phyloP scores from a whole-genome alignment of 2,113 vertebrate genomes.

The Myiozetetes cayanensis region DNA sequence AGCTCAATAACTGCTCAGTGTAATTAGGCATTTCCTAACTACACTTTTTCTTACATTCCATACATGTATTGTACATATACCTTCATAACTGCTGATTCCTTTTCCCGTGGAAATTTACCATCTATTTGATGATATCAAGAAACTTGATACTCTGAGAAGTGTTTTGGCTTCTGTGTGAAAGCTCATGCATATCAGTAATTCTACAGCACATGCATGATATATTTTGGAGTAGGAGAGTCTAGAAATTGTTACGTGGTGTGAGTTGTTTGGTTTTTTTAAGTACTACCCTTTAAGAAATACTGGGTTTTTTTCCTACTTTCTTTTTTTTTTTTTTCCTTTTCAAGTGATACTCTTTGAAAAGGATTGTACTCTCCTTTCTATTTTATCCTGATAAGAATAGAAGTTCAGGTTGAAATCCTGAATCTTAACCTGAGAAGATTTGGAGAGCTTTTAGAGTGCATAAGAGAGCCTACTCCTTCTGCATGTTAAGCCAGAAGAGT shows the following conservation, averaged over 20 bases:
- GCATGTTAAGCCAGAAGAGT: neutral
- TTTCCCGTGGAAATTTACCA: neutral
- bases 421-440: neutral
- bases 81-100: neutral
- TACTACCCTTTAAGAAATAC: neutral
- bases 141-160: neutral
- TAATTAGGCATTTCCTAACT: neutral
- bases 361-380: neutral
- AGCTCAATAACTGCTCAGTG: neutral
- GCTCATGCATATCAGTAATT: neutral
- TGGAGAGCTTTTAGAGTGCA: neutral
- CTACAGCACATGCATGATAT: neutral
- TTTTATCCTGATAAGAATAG: neutral
- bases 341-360: neutral
- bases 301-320: neutral
- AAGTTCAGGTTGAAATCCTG: neutral
- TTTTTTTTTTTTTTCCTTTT: neutral
- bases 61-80: fast-evolving
- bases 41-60: neutral
- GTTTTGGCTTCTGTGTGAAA: neutral
- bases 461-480: neutral
- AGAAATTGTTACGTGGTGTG: neutral
- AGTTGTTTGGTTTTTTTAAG: neutral
- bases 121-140: neutral
- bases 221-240: neutral